Evolutionary conservation across 2,888 invertebrate species (phyloP).

Genomic region (Phalangium opilio): DNA sequence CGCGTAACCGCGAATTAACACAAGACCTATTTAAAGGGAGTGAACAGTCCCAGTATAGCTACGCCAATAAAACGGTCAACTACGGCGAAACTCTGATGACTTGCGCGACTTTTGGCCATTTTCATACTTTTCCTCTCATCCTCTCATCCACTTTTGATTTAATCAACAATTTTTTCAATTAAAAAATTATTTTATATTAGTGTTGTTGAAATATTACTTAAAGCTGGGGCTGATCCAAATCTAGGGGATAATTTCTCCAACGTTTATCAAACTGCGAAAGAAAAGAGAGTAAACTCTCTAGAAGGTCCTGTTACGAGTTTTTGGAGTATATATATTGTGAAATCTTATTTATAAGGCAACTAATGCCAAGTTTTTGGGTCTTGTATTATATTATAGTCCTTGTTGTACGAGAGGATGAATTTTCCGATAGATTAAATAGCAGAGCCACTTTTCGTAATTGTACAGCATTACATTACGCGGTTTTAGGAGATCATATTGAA

Average conservation of each 20-base stretch:
- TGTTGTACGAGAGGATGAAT: constrained; percentile 58
- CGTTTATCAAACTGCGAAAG: constrained; percentile 46
- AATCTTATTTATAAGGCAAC: not conserved
- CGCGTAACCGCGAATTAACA: too few relatives aligned
- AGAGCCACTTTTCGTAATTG: constrained; percentile 65
- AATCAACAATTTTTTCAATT: too few relatives aligned
- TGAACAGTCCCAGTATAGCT: too few relatives aligned
- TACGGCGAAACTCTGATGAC: too few relatives aligned
- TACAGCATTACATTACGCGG: constrained; percentile 78
- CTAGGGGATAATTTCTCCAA: constrained; percentile 57
- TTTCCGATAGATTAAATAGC: constrained; percentile 45
- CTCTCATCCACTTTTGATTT: too few relatives aligned
- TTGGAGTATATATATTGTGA: not conserved
- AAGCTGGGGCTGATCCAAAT: constrained; percentile 65
- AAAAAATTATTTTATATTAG: constrained; percentile 21
- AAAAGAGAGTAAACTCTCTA: constrained; percentile 51
- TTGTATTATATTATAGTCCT: constrained; percentile 26
- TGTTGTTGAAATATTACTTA: constrained; percentile 29
- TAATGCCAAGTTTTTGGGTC: not conserved
- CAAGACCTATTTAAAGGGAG: too few relatives aligned
- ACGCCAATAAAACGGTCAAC: too few relatives aligned
- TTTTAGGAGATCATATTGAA: constrained; percentile 49
- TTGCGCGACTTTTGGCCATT: too few relatives aligned
- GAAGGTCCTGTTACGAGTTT: constrained; percentile 40
- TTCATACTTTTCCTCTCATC: too few relatives aligned